These are phyloP conservation scores for Protophormia terraenovae DNA, from an alignment of 2,888 invertebrate genomes.

Conservation along the genomic window DNA sequence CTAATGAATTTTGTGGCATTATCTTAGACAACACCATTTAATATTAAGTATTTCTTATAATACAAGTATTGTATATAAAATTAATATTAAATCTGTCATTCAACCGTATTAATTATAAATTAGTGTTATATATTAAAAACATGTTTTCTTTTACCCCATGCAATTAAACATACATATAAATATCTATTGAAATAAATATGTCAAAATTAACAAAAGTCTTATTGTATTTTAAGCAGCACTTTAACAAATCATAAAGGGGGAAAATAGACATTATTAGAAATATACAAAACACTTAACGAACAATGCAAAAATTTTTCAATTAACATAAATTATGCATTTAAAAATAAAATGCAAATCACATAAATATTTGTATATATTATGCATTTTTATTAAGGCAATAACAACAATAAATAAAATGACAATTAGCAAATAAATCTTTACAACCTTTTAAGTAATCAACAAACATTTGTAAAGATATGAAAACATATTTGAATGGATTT, in stretches of 20 bases:
- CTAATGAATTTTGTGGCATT: too few species aligned
- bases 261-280: too few species aligned
- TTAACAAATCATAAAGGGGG: background rate
- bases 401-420: conserved; percentile 19
- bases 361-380: conserved; percentile 13
- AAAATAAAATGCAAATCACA: background rate
- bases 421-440: conserved; percentile 34
- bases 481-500: background rate
- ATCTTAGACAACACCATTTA: too few species aligned
- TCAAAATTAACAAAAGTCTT: too few species aligned
- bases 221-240: background rate
- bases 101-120: background rate
- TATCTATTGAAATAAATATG: too few species aligned
- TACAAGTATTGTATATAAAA: too few species aligned
- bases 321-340: conserved; percentile 33
- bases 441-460: conserved; percentile 29
- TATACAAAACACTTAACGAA: background rate
- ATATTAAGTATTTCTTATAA: too few species aligned
- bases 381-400: background rate
- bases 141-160: background rate
- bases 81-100: background rate
- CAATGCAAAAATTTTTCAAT: conserved; percentile 20
- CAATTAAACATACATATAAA: too few species aligned
- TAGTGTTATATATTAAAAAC: background rate
- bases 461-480: background rate